Evolutionary conservation across 2,888 invertebrate species (phyloP).

Genomic region (Andrena marginata): DNA sequence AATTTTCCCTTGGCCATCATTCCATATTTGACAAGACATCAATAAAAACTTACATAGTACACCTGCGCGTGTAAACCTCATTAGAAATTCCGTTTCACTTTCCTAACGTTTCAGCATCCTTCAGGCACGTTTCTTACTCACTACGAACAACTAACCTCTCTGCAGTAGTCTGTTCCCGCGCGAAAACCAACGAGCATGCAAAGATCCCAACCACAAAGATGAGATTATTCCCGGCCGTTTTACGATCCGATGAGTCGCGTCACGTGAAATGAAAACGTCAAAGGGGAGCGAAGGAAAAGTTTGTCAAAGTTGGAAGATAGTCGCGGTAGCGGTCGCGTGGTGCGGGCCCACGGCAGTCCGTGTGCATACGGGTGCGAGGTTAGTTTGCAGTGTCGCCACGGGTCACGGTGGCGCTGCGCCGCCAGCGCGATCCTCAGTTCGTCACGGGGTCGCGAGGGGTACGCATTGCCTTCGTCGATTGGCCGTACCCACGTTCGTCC

Average conservation of each 20-base stretch:
- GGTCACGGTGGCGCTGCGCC: slow-evolving; percentile 83
- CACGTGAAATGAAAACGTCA: slow-evolving; percentile 49
- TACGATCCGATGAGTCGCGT: slow-evolving; percentile 43
- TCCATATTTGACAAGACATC: no score
- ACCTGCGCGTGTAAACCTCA: no score
- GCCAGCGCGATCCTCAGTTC: slow-evolving; percentile 82
- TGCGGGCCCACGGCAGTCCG: slow-evolving; percentile 51
- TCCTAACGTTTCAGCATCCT: not conserved
- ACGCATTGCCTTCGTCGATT: slow-evolving; percentile 68
- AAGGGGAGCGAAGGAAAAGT: slow-evolving; percentile 39
- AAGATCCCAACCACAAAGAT: slow-evolving; percentile 4
- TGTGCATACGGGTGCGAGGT: slow-evolving; percentile 54
- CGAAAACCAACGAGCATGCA: not conserved
- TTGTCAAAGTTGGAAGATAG: slow-evolving; percentile 37
- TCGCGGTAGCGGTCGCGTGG: slow-evolving; percentile 40
- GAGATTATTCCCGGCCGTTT: slow-evolving; percentile 24
- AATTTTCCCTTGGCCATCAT: no score
- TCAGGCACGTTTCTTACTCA: not conserved
- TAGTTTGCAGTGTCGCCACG: slow-evolving; percentile 82
- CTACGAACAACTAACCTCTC: not conserved
- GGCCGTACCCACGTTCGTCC: slow-evolving; percentile 54
- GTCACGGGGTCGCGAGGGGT: slow-evolving; percentile 83
- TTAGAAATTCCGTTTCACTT: no score
- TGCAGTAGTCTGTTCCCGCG: not conserved
- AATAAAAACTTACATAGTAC: no score